These are phyloP conservation scores for Rynchops niger DNA, from an alignment of 2,113 vertebrate genomes.

Conservation along the genomic window DNA sequence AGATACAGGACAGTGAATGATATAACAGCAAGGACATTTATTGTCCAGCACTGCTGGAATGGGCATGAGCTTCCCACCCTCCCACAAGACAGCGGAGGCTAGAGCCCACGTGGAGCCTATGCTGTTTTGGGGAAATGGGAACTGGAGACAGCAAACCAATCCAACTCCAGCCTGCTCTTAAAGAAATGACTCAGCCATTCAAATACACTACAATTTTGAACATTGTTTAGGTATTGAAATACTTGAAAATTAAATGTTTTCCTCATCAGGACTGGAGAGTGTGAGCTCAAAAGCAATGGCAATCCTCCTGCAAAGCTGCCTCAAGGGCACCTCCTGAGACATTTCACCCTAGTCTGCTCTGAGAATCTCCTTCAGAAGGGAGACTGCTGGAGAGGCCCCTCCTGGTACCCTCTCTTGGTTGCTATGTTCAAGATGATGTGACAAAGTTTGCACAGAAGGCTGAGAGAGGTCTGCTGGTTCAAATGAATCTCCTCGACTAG, in stretches of 20 bases:
- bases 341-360: not conserved
- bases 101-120: not conserved
- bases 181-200: not conserved
- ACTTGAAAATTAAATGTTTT: not conserved
- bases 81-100: not conserved
- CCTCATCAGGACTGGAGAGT: not conserved
- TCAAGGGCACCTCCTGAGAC: not conserved
- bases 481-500: not conserved
- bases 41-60: not conserved
- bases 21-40: not conserved
- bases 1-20: not conserved
- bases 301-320: not conserved
- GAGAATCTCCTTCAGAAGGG: not conserved
- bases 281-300: not conserved
- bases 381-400: not conserved
- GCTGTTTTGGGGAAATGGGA: not conserved
- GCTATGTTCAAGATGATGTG: not conserved
- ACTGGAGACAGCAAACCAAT: not conserved
- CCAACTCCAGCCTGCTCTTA: not conserved
- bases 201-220: not conserved
- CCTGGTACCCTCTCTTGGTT: not conserved
- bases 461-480: not conserved
- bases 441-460: not conserved
- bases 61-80: not conserved
- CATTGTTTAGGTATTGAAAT: not conserved